Conservation (phyloP, 1,140 invertebrate species). For the Pseudomyrmex sp. region DNA sequence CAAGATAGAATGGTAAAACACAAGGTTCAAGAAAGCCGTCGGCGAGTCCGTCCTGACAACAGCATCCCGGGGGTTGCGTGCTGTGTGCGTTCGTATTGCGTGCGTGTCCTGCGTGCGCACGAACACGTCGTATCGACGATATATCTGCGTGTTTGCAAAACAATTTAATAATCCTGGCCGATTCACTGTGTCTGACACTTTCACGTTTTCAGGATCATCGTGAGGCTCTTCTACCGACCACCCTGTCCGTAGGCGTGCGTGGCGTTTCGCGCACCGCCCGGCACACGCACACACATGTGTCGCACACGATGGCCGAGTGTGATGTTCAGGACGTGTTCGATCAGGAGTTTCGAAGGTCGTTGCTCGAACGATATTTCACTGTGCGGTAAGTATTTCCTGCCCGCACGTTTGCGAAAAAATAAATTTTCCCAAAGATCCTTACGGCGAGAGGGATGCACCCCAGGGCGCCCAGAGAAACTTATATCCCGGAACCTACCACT, state of each 20-base stretch:
- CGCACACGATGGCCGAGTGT: too few relatives aligned
- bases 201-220: slow-evolving; percentile 73
- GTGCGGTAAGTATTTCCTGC: too few relatives aligned
- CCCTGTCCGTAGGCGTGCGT: slow-evolving; percentile 8
- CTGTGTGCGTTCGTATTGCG: slow-evolving; percentile 1
- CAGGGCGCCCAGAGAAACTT: too few relatives aligned
- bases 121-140: background rate
- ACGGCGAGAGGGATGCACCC: too few relatives aligned
- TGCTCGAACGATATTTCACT: too few relatives aligned
- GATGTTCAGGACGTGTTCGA: too few relatives aligned
- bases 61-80: slow-evolving; percentile 49
- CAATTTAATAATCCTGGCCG: background rate
- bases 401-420: too few relatives aligned
- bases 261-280: slow-evolving; percentile 38
- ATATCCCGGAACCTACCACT: background rate
- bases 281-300: background rate
- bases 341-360: too few relatives aligned
- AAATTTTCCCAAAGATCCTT: too few relatives aligned
- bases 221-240: background rate
- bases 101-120: slow-evolving; percentile 2
- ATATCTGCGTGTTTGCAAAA: too few relatives aligned
- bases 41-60: slow-evolving; percentile 53
- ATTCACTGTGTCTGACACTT: slow-evolving; percentile 65
- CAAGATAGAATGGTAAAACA: slow-evolving; percentile 5
- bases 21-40: slow-evolving; percentile 62